Evolutionary conservation across 92 coral and sea anemone species (phyloP), one percentile per base, ranked within the genome.

Genomic region (Paragorgia papillata): DNA sequence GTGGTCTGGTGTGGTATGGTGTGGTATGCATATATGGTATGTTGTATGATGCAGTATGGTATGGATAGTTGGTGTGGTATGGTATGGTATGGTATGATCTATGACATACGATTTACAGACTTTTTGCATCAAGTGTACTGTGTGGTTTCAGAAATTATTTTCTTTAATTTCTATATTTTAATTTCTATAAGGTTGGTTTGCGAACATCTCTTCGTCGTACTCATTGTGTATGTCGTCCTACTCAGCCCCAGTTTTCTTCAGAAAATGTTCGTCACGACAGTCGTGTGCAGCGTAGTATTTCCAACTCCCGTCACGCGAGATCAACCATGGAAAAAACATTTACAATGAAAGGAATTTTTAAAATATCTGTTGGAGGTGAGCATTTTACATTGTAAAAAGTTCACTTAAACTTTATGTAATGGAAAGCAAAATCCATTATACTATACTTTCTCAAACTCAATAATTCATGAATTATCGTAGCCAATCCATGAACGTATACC

Each of bases 191-290:
- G 97, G 97, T 93, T 81, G 97, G 97, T 48, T 75, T 84, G 30
- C 89, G 85, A 57, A 93, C 97, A 4, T 37, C 89, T 28, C 88
- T 84, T 5, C 86, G 86, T 75, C 69, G 78, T 44, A 93, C 97
- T 0, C 97, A 93, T 78, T 93, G 97, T 57, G 66, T 90, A 28
- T 93, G 97, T 61, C 83, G 55, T 76, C 97, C 97, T 2, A 94
- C 97, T 0, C 67, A 64, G 34, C 31, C 76, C n/a, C 76, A 53
- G 22, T 46, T 28, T 28, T 31, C 66, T 17, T 33, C 66, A 51
- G 73, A 79, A 32, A 26, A 3, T 15, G 55, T 19, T 12, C 66
- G 33, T 56, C 74, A 82, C 9, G 32, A 65, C 25, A 32, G 46
- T 62, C 43, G 56, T 14, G 59, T 69, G 75, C 19, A 69, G 30